These are phyloP conservation scores for Scaptomyza montana DNA, from an alignment of 1,140 invertebrate species.

Conservation along the genomic window DNA sequence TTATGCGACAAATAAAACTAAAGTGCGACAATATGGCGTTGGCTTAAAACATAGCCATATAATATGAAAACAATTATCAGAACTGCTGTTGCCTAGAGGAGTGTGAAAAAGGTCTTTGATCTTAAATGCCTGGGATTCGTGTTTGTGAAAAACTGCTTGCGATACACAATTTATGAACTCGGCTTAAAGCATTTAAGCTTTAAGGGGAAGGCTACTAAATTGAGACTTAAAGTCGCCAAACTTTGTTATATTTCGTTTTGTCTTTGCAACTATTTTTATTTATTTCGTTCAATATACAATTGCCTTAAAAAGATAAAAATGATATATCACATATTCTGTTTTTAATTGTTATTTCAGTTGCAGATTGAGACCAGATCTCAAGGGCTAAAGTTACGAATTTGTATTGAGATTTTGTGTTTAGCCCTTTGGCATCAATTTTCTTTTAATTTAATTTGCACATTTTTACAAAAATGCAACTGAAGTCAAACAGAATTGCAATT, in stretches of 20 bases:
- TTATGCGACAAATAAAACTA: constrained; percentile 76
- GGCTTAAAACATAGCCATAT: constrained; percentile 58
- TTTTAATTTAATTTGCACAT: constrained; percentile 36
- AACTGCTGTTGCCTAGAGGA: constrained; percentile 17
- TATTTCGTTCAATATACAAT: background rate
- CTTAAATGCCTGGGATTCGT: constrained; percentile 13
- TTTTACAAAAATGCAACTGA: constrained; percentile 22
- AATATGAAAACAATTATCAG: constrained; percentile 73
- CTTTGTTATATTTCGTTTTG: too few relatives aligned
- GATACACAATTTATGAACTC: background rate
- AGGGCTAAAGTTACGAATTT: background rate
- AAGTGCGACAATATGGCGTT: constrained; percentile 74
- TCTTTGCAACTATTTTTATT: background rate
- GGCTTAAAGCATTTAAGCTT: background rate
- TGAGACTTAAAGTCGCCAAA: too few relatives aligned
- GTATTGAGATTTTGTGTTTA: background rate
- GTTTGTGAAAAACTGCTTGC: background rate
- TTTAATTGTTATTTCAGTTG: background rate
- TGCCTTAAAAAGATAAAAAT: background rate
- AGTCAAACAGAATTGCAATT: constrained; percentile 53
- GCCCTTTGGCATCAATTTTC: constrained; percentile 30
- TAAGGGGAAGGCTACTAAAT: too few relatives aligned
- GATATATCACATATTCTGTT: background rate
- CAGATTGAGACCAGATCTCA: too few relatives aligned
- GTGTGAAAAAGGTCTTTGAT: constrained; percentile 27